phyloP scores from a whole-genome alignment of 2,888 invertebrate genomes.

The Slavum lentiscoides region DNA sequence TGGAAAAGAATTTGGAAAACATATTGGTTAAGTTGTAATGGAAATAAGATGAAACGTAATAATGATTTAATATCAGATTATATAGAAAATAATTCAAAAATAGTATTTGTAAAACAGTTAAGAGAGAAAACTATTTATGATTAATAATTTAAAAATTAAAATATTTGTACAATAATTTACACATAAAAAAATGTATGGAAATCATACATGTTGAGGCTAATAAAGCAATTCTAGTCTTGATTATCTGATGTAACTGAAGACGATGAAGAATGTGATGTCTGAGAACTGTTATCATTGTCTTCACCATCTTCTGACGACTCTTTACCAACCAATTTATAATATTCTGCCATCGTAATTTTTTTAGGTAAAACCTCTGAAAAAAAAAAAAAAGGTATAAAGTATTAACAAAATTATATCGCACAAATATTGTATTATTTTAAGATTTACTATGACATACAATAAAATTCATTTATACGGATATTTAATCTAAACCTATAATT shows the following conservation, averaged over 20 bases:
- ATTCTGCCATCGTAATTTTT: slow-evolving; percentile 72
- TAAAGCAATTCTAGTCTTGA: neutral
- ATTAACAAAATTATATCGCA: neutral
- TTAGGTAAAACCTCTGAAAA: slow-evolving; percentile 69
- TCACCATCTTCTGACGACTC: slow-evolving; percentile 46
- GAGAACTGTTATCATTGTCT: slow-evolving; percentile 49
- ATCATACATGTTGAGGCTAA: neutral
- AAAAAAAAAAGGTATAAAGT: slow-evolving; percentile 22
- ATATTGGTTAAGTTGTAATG: slow-evolving; percentile 68
- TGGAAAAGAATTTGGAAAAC: slow-evolving; percentile 76
- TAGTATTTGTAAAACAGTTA: slow-evolving; percentile 72
- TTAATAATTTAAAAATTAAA: slow-evolving; percentile 15
- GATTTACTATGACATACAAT: neutral
- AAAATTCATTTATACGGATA: too few relatives aligned
- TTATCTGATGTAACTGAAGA: slow-evolving; percentile 41
- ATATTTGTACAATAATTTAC: slow-evolving; percentile 32
- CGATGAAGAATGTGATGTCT: slow-evolving; percentile 42
- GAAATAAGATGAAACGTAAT: slow-evolving; percentile 68
- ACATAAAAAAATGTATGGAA: slow-evolving; percentile 8
- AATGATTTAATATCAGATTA: slow-evolving; percentile 68
- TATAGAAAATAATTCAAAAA: slow-evolving; percentile 71
- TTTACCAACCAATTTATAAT: slow-evolving; percentile 65
- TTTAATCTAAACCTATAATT: too few relatives aligned
- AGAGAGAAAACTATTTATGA: slow-evolving; percentile 60
- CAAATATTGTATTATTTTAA: neutral